Base-by-base conservation (phyloP, 1,140 invertebrate species). In the Gonatopus flavifemur region DNA sequence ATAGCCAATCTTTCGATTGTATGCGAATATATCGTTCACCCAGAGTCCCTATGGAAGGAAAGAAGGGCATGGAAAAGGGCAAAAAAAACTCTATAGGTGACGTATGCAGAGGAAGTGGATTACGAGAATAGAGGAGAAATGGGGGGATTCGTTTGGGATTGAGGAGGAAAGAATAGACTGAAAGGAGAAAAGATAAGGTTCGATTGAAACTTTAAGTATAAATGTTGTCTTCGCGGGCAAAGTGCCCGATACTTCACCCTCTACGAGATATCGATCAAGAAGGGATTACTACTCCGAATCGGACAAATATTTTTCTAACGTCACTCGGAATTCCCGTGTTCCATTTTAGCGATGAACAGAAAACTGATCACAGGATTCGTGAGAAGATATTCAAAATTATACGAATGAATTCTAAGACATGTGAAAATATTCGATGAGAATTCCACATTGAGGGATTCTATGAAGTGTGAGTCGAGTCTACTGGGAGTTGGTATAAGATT, bases 1-100 rank as follows among this genome's bases (percentile, higher is more conserved):
- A 55, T 41, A 68, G 67, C 66, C 70, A 69, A 64, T 66, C 44
- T 48, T 45, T 13, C 46, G 53, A 54, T n/a, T n/a, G 33, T 49
- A 8, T 28, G 13, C 15, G 42, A 35, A 18, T 36, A 18, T 9
- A 36, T 36, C 19, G 20, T 21, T 40, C 38, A 13, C 0, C 19
- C 6, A 7, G 2, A 12, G 7, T 36, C 7, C 16, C 15, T 15
- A 10, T 36, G 3, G 35, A 25, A 46, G 16, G 31, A 28, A 32
- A 40, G 30, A 42, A 49, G 41, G 53, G 49, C 64, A 66, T 64
- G 63, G 51, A 58, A 67, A 46, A 53, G n/a, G n/a, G 33, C 22
- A 28, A 35, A 52, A 21, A 30, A 25, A 46, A 39, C 24, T 39
- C 5, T 39, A 49, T 35, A 41, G 16, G 30, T 30, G 32, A 38